A percentile compares a stretch with the other conserved stretches of the same genome.
These are phyloP conservation scores for Nannoperca australis DNA, from an alignment of 2,797 vertebrate species.

Conservation along the genomic window DNA sequence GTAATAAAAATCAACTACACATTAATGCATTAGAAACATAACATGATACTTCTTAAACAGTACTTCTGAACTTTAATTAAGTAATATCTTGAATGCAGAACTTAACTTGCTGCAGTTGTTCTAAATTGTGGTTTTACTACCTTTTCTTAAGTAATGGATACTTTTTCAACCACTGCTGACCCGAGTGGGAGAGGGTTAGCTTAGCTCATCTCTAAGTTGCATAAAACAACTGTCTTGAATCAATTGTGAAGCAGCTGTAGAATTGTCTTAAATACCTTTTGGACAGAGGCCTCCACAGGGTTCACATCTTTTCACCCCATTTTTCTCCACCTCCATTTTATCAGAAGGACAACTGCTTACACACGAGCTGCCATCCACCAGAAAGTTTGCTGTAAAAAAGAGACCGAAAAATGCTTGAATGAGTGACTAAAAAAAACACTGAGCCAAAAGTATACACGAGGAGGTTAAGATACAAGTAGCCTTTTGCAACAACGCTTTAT, in stretches of 20 bases:
- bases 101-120: too few species aligned
- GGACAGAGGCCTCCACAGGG: slow-evolving; percentile 92
- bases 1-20: background rate
- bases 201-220: background rate
- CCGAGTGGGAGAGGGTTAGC: background rate
- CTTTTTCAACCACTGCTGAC: background rate
- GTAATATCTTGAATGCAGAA: background rate
- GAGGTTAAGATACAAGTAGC: background rate
- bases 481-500: background rate
- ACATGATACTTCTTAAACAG: background rate
- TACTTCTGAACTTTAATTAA: background rate
- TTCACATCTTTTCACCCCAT: slow-evolving; percentile 92
- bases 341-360: slow-evolving; percentile 93
- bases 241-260: background rate
- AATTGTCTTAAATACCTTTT: slow-evolving; percentile 86
- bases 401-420: background rate
- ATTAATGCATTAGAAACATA: background rate
- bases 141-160: background rate
- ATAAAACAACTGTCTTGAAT: background rate
- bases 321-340: slow-evolving; percentile 94
- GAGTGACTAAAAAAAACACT: background rate
- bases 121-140: background rate
- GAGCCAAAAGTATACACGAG: background rate
- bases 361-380: slow-evolving; percentile 95
- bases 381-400: slow-evolving; percentile 87